Evolutionary conservation across 2,888 invertebrate species (phyloP), one percentile per base, ranked within the genome.

Genomic region (Frankliniella fusca): DNA sequence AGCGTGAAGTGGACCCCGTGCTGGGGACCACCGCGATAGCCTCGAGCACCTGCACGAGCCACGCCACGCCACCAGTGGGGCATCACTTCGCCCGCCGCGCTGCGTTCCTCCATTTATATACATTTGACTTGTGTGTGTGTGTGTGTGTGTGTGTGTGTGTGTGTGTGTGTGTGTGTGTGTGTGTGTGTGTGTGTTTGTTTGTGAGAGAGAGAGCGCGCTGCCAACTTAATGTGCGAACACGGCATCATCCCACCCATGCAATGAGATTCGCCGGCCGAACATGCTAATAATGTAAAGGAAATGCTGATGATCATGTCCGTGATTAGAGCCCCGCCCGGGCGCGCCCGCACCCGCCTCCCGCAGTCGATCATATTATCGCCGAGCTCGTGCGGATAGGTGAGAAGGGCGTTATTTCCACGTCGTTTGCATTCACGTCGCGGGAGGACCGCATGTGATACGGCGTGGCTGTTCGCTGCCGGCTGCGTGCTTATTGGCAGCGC

Each of bases 91-190:
- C 11, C 1, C 23, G 54, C 15, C 54, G 54, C 54, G 54, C 54
- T 23, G 27, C 70, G n/a, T 70, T 70, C 70, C 70, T 70, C 70
- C 70, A 70, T 70, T 70, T 23, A 70, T 11, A 70, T 70, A n/a
- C 11, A n/a, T 70, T 3, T 11, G 70, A 1, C 70, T 11, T 20
- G 65, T n/a, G 65, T 65, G 65, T 23, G 70, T 23, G 70, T 70
- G 70, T 70, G 23, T 23, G 70, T 70, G 70, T 70, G 70, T 70
- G 70, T 23, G 70, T 70, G 70, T 23, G 70, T 70, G 70, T 23
- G 70, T 23, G 70, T 1, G 70, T 70, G 70, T 70, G 70, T 54
- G 10, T 50, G 50, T 15, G 50, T 50, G 10, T n/a, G n/a, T n/a
- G n/a, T n/a, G n/a, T n/a, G n/a, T n/a, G n/a, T n/a, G n/a, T n/a